These are phyloP conservation scores for Apamea sordens DNA, from an alignment of 2,888 invertebrate species.

Conservation along the genomic window DNA sequence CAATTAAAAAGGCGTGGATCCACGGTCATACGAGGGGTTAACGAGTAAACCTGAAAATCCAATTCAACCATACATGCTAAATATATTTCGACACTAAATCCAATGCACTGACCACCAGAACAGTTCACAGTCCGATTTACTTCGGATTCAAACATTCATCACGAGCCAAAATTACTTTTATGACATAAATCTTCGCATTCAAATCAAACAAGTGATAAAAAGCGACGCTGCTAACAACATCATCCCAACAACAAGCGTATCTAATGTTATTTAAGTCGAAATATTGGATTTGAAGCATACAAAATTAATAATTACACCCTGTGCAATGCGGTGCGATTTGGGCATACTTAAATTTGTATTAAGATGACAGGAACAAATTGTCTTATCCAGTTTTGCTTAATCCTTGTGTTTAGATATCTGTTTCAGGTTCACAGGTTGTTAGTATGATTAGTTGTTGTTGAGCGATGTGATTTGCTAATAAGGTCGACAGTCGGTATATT, in stretches of 20 bases:
- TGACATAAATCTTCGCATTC: conserved; percentile 78
- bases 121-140: conserved; percentile 55
- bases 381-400: conserved; percentile 42
- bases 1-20: too few species aligned
- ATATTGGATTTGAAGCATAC: conserved; percentile 87
- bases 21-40: neutral
- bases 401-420: conserved; percentile 58
- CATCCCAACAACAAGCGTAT: conserved; percentile 83
- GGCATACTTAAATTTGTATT: conserved; percentile 62
- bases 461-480: conserved; percentile 10
- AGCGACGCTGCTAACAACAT: conserved; percentile 85
- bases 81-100: neutral
- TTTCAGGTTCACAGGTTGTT: conserved; percentile 51
- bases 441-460: conserved; percentile 33
- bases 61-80: neutral
- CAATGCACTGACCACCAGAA: conserved; percentile 42
- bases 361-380: conserved; percentile 63
- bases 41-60: neutral
- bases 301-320: conserved; percentile 86
- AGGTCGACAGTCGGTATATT: neutral
- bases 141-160: conserved; percentile 70
- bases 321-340: conserved; percentile 75
- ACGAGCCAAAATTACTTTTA: conserved; percentile 72
- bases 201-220: conserved; percentile 83
- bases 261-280: conserved; percentile 83